Conservation (phyloP, 2,113 vertebrate species). For the Cyprinodon variegatus region DNA sequence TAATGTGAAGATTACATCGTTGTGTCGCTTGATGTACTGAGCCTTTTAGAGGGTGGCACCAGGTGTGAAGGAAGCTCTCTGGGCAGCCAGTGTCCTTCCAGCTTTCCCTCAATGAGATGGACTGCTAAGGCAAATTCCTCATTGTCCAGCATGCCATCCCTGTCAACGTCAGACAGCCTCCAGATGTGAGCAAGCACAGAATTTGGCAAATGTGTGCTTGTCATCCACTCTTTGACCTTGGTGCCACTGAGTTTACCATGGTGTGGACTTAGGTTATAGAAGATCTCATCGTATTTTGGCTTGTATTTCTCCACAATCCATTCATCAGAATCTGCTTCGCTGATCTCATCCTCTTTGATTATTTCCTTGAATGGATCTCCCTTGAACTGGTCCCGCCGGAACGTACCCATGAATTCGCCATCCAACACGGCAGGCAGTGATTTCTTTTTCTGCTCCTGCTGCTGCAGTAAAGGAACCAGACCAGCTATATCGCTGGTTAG, state of each 20-base stretch:
- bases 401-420: constrained; percentile 83
- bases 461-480: constrained; percentile 85
- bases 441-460: constrained; percentile 80
- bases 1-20: constrained; percentile 10
- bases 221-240: constrained; percentile 91
- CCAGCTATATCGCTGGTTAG: constrained; percentile 85
- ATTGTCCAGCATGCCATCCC: constrained; percentile 89
- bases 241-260: constrained; percentile 87
- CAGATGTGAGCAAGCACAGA: constrained; percentile 89
- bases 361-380: constrained; percentile 75
- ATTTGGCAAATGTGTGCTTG: constrained; percentile 85
- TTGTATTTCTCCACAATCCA: constrained; percentile 90
- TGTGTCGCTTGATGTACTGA: constrained; percentile 19
- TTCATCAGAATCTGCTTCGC: constrained; percentile 74
- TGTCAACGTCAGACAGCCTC: constrained; percentile 89
- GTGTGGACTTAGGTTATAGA: constrained; percentile 85
- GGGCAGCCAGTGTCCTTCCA: constrained; percentile 87
- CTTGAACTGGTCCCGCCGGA: constrained; percentile 79
- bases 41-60: constrained; percentile 87
- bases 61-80: constrained; percentile 85
- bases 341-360: constrained; percentile 54
- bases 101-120: constrained; percentile 88
- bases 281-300: constrained; percentile 91
- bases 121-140: constrained; percentile 91
- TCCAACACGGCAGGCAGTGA: constrained; percentile 80